Evolutionary conservation across 2,113 vertebrate genomes (phyloP).

Genomic region (Heliornis fulica): DNA sequence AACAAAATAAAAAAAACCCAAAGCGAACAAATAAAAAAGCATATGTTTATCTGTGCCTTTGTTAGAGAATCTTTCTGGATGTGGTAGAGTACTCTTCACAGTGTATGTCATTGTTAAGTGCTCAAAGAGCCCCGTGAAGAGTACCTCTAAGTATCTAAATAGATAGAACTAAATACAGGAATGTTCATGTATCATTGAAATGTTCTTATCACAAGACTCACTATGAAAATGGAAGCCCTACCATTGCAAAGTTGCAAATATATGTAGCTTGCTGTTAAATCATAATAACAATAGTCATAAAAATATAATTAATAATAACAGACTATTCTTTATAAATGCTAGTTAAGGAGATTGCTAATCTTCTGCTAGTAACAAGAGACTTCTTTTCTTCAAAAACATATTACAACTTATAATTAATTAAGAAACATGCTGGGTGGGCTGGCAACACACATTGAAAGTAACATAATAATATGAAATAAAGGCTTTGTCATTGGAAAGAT

Average conservation of each 20-base stretch:
- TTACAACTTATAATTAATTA: slow-evolving; percentile 45
- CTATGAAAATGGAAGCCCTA: not conserved
- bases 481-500: not conserved
- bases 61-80: not conserved
- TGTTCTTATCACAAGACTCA: not conserved
- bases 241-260: not conserved
- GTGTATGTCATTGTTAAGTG: not conserved
- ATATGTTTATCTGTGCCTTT: rapidly evolving
- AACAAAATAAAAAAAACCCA: too few relatives aligned
- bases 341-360: slow-evolving; percentile 7
- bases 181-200: not conserved
- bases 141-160: not conserved
- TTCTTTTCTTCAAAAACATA: slow-evolving; percentile 26
- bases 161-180: not conserved
- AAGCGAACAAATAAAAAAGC: not conserved
- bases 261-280: not conserved
- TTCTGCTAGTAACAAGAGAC: not conserved
- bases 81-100: not conserved
- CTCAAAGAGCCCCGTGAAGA: not conserved
- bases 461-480: slow-evolving; percentile 15
- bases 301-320: not conserved
- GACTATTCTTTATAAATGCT: not conserved
- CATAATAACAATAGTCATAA: not conserved
- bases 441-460: not conserved
- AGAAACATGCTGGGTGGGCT: not conserved